A percentile compares a stretch with the other conserved stretches of the same genome.
These are phyloP conservation scores for Rhagoletis pomonella DNA, from an alignment of 1,140 invertebrate genomes.

Conservation along the genomic window DNA sequence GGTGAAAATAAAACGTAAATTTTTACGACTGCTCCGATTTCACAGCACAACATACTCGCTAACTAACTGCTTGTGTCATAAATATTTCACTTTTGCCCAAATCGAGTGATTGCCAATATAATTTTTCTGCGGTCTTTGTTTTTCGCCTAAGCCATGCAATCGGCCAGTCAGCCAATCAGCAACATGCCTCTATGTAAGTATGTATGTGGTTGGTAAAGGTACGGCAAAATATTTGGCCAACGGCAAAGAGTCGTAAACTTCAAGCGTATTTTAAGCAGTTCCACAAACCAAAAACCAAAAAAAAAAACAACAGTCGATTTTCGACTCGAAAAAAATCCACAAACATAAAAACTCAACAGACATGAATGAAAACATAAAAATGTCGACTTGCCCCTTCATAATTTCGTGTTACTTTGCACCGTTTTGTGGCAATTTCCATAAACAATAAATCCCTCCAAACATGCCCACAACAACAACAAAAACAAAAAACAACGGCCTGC, in stretches of 20 bases:
- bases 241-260: slow-evolving; percentile 30
- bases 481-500: background rate
- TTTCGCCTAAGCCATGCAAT: background rate
- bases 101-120: slow-evolving; percentile 27
- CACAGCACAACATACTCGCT: background rate
- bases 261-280: background rate
- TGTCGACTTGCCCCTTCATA: slow-evolving; percentile 50
- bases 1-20: slow-evolving; percentile 52
- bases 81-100: slow-evolving; percentile 48
- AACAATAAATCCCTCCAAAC: slow-evolving; percentile 51
- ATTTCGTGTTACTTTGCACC: slow-evolving; percentile 52
- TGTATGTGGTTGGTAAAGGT: background rate
- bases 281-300: background rate
- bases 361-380: slow-evolving; percentile 53
- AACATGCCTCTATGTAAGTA: background rate
- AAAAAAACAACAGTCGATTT: background rate
- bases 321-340: background rate
- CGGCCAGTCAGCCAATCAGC: background rate
- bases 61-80: slow-evolving; percentile 43
- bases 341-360: slow-evolving; percentile 38
- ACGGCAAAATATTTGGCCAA: slow-evolving; percentile 23
- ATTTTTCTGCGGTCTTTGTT: slow-evolving; percentile 4
- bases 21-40: slow-evolving; percentile 43
- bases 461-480: slow-evolving; percentile 27
- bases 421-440: slow-evolving; percentile 52